These are phyloP conservation scores for Nerophis ophidion DNA, from an alignment of 2,113 vertebrate genomes.

Conservation along the genomic window DNA sequence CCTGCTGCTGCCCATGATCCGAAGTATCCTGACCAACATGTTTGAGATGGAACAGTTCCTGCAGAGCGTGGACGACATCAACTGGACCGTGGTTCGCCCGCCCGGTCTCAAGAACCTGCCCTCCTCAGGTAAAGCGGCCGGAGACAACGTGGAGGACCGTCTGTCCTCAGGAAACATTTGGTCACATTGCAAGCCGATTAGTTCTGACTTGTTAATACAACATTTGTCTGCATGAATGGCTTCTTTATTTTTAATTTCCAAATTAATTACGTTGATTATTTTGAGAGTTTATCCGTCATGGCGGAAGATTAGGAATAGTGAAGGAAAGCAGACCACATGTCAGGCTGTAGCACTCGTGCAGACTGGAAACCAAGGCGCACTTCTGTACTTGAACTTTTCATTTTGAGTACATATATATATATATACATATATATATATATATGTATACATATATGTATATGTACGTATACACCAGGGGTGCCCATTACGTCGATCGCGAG, in stretches of 20 bases:
- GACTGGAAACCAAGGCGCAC: too few relatives aligned
- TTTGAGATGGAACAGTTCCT: constrained; percentile 73
- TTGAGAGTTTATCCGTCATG: not conserved
- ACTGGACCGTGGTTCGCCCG: constrained; percentile 74
- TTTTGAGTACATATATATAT: too few relatives aligned
- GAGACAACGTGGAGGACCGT: not conserved
- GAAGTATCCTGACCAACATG: constrained; percentile 75
- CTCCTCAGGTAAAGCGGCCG: constrained; percentile 59
- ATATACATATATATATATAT: too few relatives aligned
- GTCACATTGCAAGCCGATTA: constrained; percentile 12
- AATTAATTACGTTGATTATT: not conserved
- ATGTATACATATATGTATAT: too few relatives aligned
- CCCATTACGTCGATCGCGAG: too few relatives aligned
- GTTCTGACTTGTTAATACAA: not conserved
- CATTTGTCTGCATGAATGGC: constrained; percentile 3
- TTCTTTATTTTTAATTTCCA: not conserved
- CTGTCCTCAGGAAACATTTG: constrained; percentile 13
- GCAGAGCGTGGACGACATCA: constrained; percentile 60
- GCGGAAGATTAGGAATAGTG: too few relatives aligned
- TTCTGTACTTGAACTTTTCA: too few relatives aligned
- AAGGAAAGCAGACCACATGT: too few relatives aligned
- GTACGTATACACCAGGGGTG: too few relatives aligned
- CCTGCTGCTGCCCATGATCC: constrained; percentile 74
- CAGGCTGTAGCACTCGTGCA: too few relatives aligned
- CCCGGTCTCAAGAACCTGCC: constrained; percentile 72